A percentile compares a stretch with the other conserved stretches of the same genome.
Evolutionary conservation across 2,888 invertebrate genomes (phyloP).

Genomic region (Seira ritae): DNA sequence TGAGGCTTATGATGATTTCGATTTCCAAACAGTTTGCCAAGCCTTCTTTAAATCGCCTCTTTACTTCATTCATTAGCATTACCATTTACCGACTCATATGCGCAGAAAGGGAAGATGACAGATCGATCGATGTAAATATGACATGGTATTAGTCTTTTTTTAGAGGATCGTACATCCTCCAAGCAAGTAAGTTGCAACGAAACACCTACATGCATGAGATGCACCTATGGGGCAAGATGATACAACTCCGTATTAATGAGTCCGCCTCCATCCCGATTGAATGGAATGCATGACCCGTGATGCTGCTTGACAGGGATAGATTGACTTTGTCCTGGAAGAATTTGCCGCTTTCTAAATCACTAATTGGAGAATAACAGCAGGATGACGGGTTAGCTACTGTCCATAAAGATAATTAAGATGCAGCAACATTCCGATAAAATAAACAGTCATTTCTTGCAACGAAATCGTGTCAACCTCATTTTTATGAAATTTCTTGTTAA

Average conservation of each 20-base stretch:
- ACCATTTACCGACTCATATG: too few species aligned
- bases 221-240: too few species aligned
- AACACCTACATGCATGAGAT: too few species aligned
- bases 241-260: too few species aligned
- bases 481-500: background rate
- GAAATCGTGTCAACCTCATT: background rate
- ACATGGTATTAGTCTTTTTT: too few species aligned
- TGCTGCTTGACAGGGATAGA: too few species aligned
- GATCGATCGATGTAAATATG: background rate
- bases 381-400: background rate
- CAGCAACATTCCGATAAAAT: too few species aligned
- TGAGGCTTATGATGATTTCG: background rate
- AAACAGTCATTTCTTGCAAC: background rate
- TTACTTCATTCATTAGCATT: background rate
- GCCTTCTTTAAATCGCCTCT: background rate
- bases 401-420: too few species aligned
- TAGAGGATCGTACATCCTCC: background rate
- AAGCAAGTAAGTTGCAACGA: background rate
- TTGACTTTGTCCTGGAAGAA: too few species aligned
- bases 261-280: too few species aligned
- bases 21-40: background rate
- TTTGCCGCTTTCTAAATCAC: too few species aligned
- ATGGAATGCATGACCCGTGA: too few species aligned
- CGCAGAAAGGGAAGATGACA: background rate
- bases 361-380: background rate